Conservation (phyloP, 2,113 vertebrate species). For the zebrafish (Danio rerio) region DNA sequence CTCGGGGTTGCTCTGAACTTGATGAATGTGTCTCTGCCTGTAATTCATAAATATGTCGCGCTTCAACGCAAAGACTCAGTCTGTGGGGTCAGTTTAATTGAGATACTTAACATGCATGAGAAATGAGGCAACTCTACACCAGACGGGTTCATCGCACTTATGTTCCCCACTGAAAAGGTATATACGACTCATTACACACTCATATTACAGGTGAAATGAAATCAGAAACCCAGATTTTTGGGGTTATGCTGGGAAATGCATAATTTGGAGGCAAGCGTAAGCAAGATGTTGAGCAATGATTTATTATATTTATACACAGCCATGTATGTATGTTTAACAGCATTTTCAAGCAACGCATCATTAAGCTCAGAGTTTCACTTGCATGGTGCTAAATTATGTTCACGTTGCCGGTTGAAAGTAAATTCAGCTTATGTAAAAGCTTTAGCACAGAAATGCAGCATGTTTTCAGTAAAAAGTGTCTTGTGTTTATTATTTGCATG, state of each 20-base stretch:
- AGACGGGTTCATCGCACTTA: background rate
- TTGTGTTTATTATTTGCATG: too few relatives aligned
- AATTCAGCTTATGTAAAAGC: too few relatives aligned
- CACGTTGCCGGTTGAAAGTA: too few relatives aligned
- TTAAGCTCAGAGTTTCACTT: background rate
- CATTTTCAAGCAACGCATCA: background rate
- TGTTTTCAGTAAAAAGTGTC: too few relatives aligned
- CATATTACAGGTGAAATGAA: background rate
- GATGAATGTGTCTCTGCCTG: conserved; percentile 75
- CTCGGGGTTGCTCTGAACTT: conserved; percentile 67
- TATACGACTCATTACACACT: background rate
- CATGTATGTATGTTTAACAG: background rate
- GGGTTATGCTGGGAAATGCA: background rate
- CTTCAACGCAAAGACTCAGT: conserved; percentile 68
- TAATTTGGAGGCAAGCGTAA: background rate
- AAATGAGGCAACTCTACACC: conserved; percentile 30
- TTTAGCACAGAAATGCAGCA: too few relatives aligned
- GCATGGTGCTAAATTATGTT: too few relatives aligned
- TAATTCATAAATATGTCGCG: conserved; percentile 73
- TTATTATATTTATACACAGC: background rate
- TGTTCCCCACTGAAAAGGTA: background rate
- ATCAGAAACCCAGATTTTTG: background rate
- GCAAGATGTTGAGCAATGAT: background rate
- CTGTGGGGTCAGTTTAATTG: conserved; percentile 49
- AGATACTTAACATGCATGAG: conserved; percentile 49